phyloP scores from a whole-genome alignment of 2,113 vertebrate genomes.

The Hemichromis elongatus region DNA sequence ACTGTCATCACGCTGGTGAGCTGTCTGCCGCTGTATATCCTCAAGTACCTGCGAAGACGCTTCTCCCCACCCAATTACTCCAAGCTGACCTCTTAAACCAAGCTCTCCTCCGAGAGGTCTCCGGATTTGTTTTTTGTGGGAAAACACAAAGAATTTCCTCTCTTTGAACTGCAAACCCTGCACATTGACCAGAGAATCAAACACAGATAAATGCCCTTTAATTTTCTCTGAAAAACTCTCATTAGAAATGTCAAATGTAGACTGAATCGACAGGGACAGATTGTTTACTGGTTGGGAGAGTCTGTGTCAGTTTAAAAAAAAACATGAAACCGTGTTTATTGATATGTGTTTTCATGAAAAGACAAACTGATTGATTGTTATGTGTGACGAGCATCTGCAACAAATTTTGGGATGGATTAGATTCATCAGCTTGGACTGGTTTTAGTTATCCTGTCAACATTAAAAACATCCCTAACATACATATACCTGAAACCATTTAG shows the following conservation, averaged over 20 bases:
- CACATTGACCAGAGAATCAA: not conserved
- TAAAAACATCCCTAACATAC: not conserved
- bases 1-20: slow-evolving; percentile 94
- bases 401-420: not conserved
- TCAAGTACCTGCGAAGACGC: slow-evolving; percentile 92
- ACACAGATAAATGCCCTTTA: not conserved
- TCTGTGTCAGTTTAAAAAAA: not conserved
- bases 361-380: not conserved
- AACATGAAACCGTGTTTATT: not conserved
- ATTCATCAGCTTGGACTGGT: not conserved
- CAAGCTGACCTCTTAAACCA: slow-evolving; percentile 86
- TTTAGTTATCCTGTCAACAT: not conserved
- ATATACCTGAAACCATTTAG: not conserved
- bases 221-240: not conserved
- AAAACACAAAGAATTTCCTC: not conserved
- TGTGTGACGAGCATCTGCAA: not conserved
- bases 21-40: slow-evolving; percentile 95
- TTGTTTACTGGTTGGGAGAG: not conserved
- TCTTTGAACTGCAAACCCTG: slow-evolving; percentile 3
- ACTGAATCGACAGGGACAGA: not conserved
- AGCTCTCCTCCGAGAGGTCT: not conserved
- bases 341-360: slow-evolving; percentile 19
- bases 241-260: not conserved
- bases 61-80: slow-evolving; percentile 98
- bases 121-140: not conserved